Base-by-base conservation (phyloP, 1,140 invertebrate species). In the Tetraneura akinire region DNA sequence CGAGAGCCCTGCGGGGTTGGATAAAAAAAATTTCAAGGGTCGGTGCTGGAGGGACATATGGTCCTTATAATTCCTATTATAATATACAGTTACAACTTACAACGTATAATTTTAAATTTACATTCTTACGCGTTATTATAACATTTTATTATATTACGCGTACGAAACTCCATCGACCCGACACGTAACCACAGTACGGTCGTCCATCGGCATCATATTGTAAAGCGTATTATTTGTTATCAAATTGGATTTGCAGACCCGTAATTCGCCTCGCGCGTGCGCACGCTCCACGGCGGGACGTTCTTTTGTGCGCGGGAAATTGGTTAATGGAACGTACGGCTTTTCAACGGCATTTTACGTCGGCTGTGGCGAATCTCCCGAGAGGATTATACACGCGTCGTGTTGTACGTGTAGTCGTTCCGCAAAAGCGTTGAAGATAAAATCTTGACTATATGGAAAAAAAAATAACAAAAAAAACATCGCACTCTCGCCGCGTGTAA, bases 311-410 rank as follows among this genome's bases (percentile, higher is more conserved):
- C 10, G 9, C 51, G 29, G 13, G 13, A 57, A 57, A 76, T 76
- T 57, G 71, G 71, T 57, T 76, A 76, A 76, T 76, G 71, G 71
- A 55, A 76, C 71, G 51, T 76, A 47, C 71, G 32, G 71, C 51
- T 76, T 76, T 76, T 76, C 71, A 42, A 57, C 71, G 23, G 32
- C 51, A 55, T 18, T 32, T 68, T 21, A 32, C 37, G 64, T 14
- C 37, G 13, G 21, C n/a, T n/a, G n/a, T n/a, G 37, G 45, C 64
- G 13, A 68, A 45, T 23, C n/a, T 32, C 21, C 21, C 29, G 32
- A 16, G 21, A 47, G 66, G 42, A 21, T 47, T 16, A 47, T 68
- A 45, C n/a, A n/a, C 23, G 37, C 14, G 37, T 16, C 32, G 32
- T 37, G 32, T 8, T 37, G 32, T 37, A 37, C 32, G 32, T 37